Conservation (phyloP, 1,140 invertebrate species). For the Pseudomyrmex cubaensis region DNA sequence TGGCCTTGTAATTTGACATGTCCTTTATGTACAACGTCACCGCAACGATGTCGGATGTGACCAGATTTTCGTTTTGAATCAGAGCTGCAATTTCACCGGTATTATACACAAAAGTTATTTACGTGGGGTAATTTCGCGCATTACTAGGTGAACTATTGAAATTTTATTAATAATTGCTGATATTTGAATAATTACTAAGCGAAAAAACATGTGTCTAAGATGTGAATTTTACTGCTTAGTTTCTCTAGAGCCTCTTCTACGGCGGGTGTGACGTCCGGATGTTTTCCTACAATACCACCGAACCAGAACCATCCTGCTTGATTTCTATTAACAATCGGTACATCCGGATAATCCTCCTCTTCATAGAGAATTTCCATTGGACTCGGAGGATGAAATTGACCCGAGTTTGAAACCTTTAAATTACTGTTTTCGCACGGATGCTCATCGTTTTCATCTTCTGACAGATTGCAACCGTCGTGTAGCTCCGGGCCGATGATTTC, state of each 20-base stretch:
- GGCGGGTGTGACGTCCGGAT: conserved; percentile 85
- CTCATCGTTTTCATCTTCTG: conserved; percentile 84
- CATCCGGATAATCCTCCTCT: conserved; percentile 81
- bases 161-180: conserved; percentile 47
- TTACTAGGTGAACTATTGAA: neutral
- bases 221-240: conserved; percentile 90
- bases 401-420: conserved; percentile 80
- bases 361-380: conserved; percentile 79
- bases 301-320: conserved; percentile 93
- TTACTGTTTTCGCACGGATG: conserved; percentile 78
- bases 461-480: conserved; percentile 84
- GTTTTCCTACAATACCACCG: conserved; percentile 89
- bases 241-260: conserved; percentile 89
- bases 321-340: conserved; percentile 87
- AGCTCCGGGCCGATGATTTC: conserved; percentile 86
- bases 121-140: neutral
- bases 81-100: conserved; percentile 81
- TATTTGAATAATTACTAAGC: conserved; percentile 53
- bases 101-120: conserved; percentile 5
- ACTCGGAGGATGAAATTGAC: conserved; percentile 79
- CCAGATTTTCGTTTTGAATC: conserved; percentile 86
- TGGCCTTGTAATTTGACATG: conserved; percentile 91
- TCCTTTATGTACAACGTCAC: conserved; percentile 93
- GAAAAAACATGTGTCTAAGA: conserved; percentile 54
- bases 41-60: conserved; percentile 90